Evolutionary conservation across 2,888 invertebrate species (phyloP).

Genomic region (Habroteleia sp.): DNA sequence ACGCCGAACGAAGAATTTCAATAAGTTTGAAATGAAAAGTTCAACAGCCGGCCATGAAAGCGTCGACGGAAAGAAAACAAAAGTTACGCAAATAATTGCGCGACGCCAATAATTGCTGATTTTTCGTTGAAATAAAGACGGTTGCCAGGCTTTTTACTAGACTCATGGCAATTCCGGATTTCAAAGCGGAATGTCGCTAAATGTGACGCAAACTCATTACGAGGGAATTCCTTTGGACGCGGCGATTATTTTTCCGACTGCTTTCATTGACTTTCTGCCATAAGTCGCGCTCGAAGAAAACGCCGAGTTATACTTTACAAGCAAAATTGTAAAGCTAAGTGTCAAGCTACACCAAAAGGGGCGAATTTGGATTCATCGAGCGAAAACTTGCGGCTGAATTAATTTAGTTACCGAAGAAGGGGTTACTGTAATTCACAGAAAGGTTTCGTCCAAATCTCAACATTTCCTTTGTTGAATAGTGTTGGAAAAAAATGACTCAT

Average conservation of each 20-base stretch:
- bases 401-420: slow-evolving; percentile 5
- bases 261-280: slow-evolving; percentile 45
- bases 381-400: slow-evolving; percentile 22
- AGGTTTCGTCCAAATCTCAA: neutral
- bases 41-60: slow-evolving; percentile 1
- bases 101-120: slow-evolving; percentile 31
- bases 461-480: no score
- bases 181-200: slow-evolving; percentile 44
- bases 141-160: slow-evolving; percentile 13
- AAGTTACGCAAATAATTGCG: slow-evolving; percentile 41
- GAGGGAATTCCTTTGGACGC: slow-evolving; percentile 26
- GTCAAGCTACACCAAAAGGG: slow-evolving; percentile 8
- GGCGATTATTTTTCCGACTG: slow-evolving; percentile 50
- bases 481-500: no score
- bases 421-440: neutral
- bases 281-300: slow-evolving; percentile 18
- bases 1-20: slow-evolving; percentile 23
- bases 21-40: slow-evolving; percentile 35
- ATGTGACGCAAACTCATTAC: slow-evolving; percentile 55
- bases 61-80: slow-evolving; percentile 27
- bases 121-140: slow-evolving; percentile 34
- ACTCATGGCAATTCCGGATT: slow-evolving; percentile 18
- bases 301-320: slow-evolving; percentile 2
- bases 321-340: slow-evolving; percentile 33
- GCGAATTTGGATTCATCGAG: slow-evolving; percentile 19